Evolutionary conservation across 53 echinoderm and acorn worm species (phyloP).

Genomic region (Paracentrotus lividus): DNA sequence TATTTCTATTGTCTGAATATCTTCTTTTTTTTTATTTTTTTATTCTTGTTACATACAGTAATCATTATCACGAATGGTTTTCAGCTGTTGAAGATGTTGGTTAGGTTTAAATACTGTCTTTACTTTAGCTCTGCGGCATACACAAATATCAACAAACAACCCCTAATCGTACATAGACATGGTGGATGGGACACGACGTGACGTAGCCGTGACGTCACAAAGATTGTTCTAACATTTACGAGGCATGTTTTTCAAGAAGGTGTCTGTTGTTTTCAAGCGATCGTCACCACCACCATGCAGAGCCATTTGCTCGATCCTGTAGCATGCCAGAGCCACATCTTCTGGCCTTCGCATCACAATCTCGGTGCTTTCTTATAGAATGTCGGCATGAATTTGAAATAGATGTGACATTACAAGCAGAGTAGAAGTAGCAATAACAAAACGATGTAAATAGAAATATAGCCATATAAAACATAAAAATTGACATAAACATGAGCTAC

Average conservation of each 20-base stretch:
- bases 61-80: too few relatives aligned
- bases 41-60: too few relatives aligned
- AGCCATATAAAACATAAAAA: too few relatives aligned
- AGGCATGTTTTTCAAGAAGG: conserved; percentile 24
- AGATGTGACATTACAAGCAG: background rate
- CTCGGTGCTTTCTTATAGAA: background rate
- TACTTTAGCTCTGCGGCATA: background rate
- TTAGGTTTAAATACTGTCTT: background rate
- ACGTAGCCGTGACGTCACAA: conserved; percentile 31
- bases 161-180: background rate
- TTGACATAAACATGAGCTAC: too few relatives aligned
- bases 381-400: background rate
- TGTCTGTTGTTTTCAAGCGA: background rate
- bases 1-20: too few relatives aligned
- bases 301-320: background rate
- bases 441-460: too few relatives aligned
- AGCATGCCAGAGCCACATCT: background rate
- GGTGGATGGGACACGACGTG: background rate
- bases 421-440: background rate
- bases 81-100: background rate
- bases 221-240: conserved; percentile 45
- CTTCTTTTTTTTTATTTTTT: too few relatives aligned
- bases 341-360: background rate
- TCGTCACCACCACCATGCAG: too few relatives aligned
- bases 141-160: background rate